Base-by-base conservation (phyloP, 2,113 vertebrate genomes). In the Corydoras maculifer region DNA sequence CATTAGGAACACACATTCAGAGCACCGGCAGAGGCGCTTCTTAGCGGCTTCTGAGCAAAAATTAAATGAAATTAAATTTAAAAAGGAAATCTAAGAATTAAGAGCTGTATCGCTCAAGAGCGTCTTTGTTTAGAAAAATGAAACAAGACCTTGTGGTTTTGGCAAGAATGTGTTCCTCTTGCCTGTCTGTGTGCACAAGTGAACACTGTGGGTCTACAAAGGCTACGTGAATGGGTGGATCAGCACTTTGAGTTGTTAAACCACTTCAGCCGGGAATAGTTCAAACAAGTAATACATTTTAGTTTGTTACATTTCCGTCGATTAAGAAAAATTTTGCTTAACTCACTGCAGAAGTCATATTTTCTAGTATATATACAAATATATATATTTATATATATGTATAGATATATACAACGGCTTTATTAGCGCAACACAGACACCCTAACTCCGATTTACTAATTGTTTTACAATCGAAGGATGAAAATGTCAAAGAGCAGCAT, bases 311-410 rank as follows among this genome's bases (percentile, higher is more conserved):
- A 80, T 70, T 81, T 78, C 70, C 53, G 83, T 81, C 70, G 83
- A 81, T 88, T 85, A 80, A 83, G 83, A 88, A 82, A 87, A 87
- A 86, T 70, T 86, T 85, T 83, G 77, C 76, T 75, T 86, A 85
- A 65, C 86, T 85, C 80, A 82, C 83, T 79, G 84, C 79, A 86
- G 80, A 83, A 82, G 61, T 73, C 82, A 84, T 76, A 83, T 87
- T 86, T 84, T 85, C 85, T 87, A 80, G 84, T 85, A 83, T 85
- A 85, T 84, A 85, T 84, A 86, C 79, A 86, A 79, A 84, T 87
- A 86, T 85, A 88, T 88, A 87, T 43, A 43, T 85, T 85, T 74
- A 74, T 69, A 75, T 55, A 74, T 69, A 68, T 69, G 60, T 69
- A 57, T 69, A 75, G 15, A 65, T 67, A 75, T 64, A 75, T 66